A percentile compares a stretch with the other conserved stretches of the same genome.
Evolutionary conservation across 2,797 vertebrate species (phyloP).

Genomic region (Potorous gilbertii): DNA sequence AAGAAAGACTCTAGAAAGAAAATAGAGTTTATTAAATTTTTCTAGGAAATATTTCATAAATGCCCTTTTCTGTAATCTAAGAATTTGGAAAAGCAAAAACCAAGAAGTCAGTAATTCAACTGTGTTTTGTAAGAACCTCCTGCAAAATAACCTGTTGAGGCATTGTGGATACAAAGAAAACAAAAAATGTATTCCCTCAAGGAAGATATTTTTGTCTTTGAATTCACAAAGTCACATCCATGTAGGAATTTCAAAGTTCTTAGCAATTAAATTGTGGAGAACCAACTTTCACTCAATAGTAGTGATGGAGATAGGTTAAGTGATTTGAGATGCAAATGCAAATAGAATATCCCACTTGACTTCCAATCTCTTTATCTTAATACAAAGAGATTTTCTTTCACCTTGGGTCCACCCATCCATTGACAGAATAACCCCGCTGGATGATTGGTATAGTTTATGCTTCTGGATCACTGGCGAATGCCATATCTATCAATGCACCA

Average conservation of each 20-base stretch:
- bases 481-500: background rate
- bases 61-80: constrained; percentile 29
- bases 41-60: constrained; percentile 57
- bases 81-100: background rate
- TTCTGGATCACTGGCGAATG: background rate
- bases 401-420: background rate
- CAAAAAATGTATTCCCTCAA: background rate
- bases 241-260: background rate
- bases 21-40: constrained; percentile 30
- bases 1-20: constrained; percentile 24
- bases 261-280: background rate
- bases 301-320: background rate
- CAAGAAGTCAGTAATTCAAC: constrained; percentile 10
- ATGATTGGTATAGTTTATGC: background rate
- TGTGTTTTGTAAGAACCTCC: constrained; percentile 39
- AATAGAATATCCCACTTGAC: background rate
- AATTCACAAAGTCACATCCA: background rate
- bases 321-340: background rate
- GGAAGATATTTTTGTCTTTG: background rate
- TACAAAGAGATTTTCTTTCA: background rate
- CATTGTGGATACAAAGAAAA: background rate
- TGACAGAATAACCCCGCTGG: background rate
- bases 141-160: background rate
- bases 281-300: background rate
- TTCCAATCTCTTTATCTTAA: background rate